These are phyloP conservation scores for Aphis gossypii DNA, from an alignment of 1,140 invertebrate species.

Conservation along the genomic window DNA sequence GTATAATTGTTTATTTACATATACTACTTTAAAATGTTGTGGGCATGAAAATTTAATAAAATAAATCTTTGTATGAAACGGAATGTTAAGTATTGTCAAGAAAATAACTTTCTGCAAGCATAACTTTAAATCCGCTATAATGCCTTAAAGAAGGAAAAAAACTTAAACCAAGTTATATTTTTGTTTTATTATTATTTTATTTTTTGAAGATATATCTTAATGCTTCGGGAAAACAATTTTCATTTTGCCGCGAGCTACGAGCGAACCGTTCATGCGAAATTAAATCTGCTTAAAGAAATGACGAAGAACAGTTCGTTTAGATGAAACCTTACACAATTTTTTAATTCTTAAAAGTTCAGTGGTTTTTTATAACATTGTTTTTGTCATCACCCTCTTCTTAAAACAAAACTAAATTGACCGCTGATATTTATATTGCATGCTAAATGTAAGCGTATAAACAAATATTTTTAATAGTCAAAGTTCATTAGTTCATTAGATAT, in stretches of 20 bases:
- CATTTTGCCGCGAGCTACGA: neutral
- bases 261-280: constrained; percentile 25
- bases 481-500: neutral
- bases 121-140: constrained; percentile 40
- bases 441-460: neutral
- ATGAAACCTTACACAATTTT: constrained; percentile 32
- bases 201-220: constrained; percentile 43
- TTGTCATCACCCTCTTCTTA: neutral
- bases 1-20: constrained; percentile 35
- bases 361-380: constrained; percentile 33
- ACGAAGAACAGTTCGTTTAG: constrained; percentile 37
- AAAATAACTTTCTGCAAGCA: constrained; percentile 32
- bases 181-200: constrained; percentile 36
- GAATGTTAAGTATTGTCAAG: constrained; percentile 48
- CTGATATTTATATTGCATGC: neutral
- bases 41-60: neutral
- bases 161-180: constrained; percentile 42
- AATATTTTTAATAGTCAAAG: neutral
- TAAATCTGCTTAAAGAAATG: constrained; percentile 37
- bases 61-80: constrained; percentile 36
- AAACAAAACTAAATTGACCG: constrained; percentile 3
- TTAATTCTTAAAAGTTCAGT: constrained; percentile 42
- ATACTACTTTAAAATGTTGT: constrained; percentile 8
- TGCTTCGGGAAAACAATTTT: constrained; percentile 36
- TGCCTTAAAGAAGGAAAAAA: constrained; percentile 14